phyloP scores from a whole-genome alignment of 2,888 invertebrate species.

The Villa cingulata region DNA sequence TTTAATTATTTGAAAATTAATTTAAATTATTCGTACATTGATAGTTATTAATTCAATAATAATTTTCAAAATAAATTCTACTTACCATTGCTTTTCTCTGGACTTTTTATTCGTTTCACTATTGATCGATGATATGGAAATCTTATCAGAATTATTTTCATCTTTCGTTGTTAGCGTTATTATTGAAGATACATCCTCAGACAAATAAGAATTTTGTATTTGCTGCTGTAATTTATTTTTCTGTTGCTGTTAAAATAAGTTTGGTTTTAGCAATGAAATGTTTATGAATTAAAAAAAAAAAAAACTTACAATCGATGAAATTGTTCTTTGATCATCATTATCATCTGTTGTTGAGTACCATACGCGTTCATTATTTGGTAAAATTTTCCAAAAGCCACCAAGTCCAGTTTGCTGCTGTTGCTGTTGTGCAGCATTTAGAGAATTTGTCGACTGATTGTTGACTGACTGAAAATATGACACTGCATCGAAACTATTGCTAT shows the following conservation, averaged over 20 bases:
- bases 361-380: constrained; percentile 14
- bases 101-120: constrained; percentile 27
- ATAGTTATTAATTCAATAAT: too few relatives aligned
- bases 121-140: constrained; percentile 28
- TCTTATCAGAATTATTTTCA: constrained; percentile 22
- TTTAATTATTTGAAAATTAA: neutral
- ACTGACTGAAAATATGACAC: neutral
- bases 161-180: neutral
- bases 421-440: neutral
- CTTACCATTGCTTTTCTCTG: constrained; percentile 33
- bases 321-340: constrained; percentile 3
- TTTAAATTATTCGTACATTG: too few relatives aligned
- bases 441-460: neutral
- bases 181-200: constrained; percentile 14
- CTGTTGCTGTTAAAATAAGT: neutral
- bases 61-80: neutral
- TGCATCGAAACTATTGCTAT: neutral
- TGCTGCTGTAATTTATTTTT: constrained; percentile 2
- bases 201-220: constrained; percentile 16
- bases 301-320: too few relatives aligned
- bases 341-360: constrained; percentile 14
- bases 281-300: too few relatives aligned
- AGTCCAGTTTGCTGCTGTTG: constrained; percentile 11
- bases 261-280: constrained; percentile 3
- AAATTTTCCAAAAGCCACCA: constrained; percentile 17